Evolutionary conservation across 2,797 vertebrate species (phyloP).

Genomic region (Antennarius maculatus): DNA sequence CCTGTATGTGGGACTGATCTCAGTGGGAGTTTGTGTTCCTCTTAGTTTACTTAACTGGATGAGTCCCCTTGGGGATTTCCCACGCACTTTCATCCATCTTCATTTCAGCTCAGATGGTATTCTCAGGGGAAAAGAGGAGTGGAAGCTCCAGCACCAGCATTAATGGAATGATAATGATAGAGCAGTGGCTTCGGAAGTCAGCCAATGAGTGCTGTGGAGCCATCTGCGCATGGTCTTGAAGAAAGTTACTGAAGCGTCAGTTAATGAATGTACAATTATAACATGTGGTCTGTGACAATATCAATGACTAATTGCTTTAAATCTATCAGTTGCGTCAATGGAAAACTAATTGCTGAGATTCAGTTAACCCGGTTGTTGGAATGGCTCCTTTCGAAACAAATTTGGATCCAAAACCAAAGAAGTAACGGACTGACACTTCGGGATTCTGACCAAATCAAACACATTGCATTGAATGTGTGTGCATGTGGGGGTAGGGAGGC

Average conservation of each 20-base stretch:
- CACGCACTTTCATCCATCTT: constrained; percentile 29
- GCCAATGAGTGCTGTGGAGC: constrained; percentile 46
- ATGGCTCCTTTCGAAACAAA: not conserved
- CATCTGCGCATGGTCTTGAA: constrained; percentile 30
- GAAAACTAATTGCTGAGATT: not conserved
- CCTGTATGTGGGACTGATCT: constrained; percentile 7
- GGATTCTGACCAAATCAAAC: not conserved
- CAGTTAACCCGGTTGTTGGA: not conserved
- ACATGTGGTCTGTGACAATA: not conserved
- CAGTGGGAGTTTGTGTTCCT: constrained; percentile 33
- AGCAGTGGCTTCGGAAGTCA: constrained; percentile 47
- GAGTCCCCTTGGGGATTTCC: constrained; percentile 55
- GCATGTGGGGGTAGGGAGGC: not conserved
- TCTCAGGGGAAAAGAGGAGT: constrained; percentile 50
- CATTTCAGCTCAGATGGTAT: constrained; percentile 18
- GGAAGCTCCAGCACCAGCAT: constrained; percentile 46
- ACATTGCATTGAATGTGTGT: not conserved
- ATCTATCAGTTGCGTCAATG: not conserved
- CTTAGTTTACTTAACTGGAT: constrained; percentile 50
- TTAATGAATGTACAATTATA: constrained; percentile 16
- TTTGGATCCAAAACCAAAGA: not conserved
- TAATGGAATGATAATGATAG: constrained; percentile 76
- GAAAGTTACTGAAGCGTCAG: constrained; percentile 51
- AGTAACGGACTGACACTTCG: not conserved
- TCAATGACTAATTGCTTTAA: not conserved